These are phyloP conservation scores for Sapayoa aenigma DNA, from an alignment of 2,113 vertebrate genomes.

Conservation along the genomic window DNA sequence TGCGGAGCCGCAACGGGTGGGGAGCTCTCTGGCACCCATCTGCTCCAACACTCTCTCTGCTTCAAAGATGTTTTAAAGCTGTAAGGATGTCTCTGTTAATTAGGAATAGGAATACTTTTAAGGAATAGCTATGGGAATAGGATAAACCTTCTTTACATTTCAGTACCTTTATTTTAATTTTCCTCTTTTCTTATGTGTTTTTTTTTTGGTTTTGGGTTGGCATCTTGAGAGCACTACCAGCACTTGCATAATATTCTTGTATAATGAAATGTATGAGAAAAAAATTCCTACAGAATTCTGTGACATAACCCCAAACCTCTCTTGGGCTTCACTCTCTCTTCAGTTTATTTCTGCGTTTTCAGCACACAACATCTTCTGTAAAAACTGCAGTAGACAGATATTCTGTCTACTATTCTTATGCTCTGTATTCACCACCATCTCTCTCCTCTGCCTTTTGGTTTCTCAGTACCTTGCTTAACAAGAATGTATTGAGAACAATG, in stretches of 20 bases:
- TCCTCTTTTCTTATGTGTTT: accelerated
- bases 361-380: not conserved
- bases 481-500: not conserved
- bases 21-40: accelerated
- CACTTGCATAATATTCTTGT: not conserved
- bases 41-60: accelerated
- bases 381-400: not conserved
- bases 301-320: not conserved
- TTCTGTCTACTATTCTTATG: not conserved
- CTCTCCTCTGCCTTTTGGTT: not conserved
- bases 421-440: not conserved
- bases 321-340: not conserved
- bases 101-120: not conserved
- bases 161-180: not conserved
- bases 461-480: not conserved
- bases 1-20: accelerated
- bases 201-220: not conserved
- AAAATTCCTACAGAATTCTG: not conserved
- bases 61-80: not conserved
- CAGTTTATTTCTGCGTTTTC: not conserved
- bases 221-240: not conserved
- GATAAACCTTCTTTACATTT: not conserved
- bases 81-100: not conserved
- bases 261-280: not conserved
- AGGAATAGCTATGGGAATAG: not conserved